Conservation (phyloP, 2,797 vertebrate species). For the Picus viridis region DNA sequence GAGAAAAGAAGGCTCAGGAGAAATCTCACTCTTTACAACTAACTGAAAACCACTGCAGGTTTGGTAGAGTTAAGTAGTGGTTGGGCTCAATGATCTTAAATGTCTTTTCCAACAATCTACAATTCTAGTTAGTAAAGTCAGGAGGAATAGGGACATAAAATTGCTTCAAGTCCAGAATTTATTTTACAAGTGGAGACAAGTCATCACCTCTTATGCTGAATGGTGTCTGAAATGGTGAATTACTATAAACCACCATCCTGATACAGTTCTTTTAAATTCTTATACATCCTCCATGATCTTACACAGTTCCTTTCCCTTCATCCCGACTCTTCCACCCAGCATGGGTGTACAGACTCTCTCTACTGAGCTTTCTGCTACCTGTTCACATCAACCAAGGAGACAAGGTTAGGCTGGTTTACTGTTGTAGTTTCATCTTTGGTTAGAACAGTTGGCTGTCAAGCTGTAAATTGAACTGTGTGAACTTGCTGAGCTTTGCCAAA, state of each 20-base stretch:
- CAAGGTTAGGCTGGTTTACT: background rate
- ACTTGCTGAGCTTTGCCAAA: no score
- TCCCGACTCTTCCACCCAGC: background rate
- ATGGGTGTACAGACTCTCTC: accelerated
- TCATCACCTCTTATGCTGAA: background rate
- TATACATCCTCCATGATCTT: background rate
- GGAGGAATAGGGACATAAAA: background rate
- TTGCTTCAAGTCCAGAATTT: background rate
- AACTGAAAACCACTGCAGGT: no score
- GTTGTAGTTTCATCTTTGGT: background rate
- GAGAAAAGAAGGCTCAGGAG: no score
- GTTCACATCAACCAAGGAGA: background rate
- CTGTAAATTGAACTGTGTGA: no score
- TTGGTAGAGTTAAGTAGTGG: no score
- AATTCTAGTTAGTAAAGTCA: background rate
- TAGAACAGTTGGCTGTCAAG: background rate
- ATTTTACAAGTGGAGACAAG: background rate
- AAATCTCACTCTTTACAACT: no score
- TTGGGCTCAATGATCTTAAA: no score
- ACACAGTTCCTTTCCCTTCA: background rate
- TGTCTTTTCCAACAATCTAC: no score
- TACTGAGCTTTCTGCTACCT: background rate
- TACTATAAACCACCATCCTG: background rate
- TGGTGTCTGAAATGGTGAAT: background rate
- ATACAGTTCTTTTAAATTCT: background rate